These are phyloP conservation scores for Brachyalestes nurse DNA, from an alignment of 2,797 vertebrate species.

Conservation along the genomic window DNA sequence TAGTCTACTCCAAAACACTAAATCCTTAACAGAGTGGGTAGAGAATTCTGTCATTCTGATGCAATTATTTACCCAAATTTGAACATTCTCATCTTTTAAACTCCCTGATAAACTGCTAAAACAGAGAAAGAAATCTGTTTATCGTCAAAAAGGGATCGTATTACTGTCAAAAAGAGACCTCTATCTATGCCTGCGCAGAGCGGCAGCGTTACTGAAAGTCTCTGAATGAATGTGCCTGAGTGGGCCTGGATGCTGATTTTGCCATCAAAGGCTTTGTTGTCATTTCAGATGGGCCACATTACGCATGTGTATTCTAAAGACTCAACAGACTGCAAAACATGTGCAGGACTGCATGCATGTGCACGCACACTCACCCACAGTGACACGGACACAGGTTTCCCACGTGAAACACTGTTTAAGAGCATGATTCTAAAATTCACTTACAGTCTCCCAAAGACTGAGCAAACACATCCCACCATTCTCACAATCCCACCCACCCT, in stretches of 20 bases:
- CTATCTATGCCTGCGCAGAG: not conserved
- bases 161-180: conserved; percentile 40
- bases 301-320: not conserved
- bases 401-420: conserved; percentile 1
- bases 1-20: too few species aligned
- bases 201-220: conserved; percentile 24
- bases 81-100: not conserved
- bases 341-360: not conserved
- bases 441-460: not conserved
- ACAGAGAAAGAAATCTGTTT: not conserved
- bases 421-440: not conserved
- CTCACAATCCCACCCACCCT: not conserved
- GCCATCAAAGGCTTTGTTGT: conserved; percentile 47
- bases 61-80: not conserved
- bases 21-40: too few species aligned
- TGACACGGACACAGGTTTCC: not conserved
- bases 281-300: conserved; percentile 36
- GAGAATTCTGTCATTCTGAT: too few species aligned
- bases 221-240: conserved; percentile 41
- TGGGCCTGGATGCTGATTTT: conserved; percentile 35
- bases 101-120: not conserved
- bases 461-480: not conserved
- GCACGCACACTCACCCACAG: not conserved
- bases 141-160: not conserved
- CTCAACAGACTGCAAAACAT: not conserved